Conservation (phyloP, 2,797 vertebrate species). For the Synaphobranchus kaupii region DNA sequence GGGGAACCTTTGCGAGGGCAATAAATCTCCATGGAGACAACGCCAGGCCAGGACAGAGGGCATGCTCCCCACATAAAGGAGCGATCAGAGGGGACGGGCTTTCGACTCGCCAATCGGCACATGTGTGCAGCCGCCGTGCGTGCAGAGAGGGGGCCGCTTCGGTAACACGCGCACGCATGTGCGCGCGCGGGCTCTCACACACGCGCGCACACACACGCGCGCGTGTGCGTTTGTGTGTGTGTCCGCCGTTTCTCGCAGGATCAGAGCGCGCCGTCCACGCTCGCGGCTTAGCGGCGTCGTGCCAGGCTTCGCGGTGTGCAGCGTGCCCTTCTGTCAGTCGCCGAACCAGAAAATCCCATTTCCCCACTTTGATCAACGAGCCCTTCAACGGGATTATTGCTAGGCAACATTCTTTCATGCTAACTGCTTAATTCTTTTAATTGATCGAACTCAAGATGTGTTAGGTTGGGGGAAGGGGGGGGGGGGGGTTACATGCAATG, state of each 20-base stretch:
- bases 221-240: not conserved
- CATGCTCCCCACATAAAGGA: slow-evolving; percentile 47
- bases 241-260: not conserved
- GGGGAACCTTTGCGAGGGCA: slow-evolving; percentile 17
- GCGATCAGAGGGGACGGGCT: slow-evolving; percentile 31
- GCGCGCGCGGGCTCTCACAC: not conserved
- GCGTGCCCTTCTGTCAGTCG: slow-evolving; percentile 11
- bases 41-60: slow-evolving; percentile 37
- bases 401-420: slow-evolving; percentile 20
- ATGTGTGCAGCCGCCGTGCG: slow-evolving; percentile 25
- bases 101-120: slow-evolving; percentile 44
- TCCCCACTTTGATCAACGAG: slow-evolving; percentile 29
- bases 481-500: not conserved
- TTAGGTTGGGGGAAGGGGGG: not conserved
- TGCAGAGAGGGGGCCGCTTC: slow-evolving; percentile 49
- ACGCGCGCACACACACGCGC: not conserved
- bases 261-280: too few species aligned
- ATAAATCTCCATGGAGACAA: slow-evolving; percentile 54
- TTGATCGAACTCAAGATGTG: slow-evolving; percentile 38
- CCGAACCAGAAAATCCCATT: slow-evolving; percentile 13
- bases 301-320: not conserved
- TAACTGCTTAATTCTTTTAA: slow-evolving; percentile 27
- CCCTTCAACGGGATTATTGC: slow-evolving; percentile 24
- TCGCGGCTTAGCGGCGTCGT: not conserved
- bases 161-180: not conserved